Evolutionary conservation across 2,888 invertebrate genomes (phyloP).

Genomic region (Terebella lapidaria): DNA sequence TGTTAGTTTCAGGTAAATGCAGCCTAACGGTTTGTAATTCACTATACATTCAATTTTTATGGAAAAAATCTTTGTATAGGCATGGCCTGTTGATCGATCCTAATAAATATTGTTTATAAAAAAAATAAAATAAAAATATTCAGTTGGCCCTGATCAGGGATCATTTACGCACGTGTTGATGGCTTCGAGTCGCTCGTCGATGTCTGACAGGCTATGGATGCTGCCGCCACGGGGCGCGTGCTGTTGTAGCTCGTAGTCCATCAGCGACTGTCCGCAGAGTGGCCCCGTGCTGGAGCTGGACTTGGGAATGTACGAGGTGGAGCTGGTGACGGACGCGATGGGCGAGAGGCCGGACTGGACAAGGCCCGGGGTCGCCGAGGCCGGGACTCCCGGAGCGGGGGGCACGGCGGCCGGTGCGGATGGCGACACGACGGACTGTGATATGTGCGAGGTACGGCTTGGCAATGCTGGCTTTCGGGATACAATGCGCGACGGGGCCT

Average conservation of each 20-base stretch:
- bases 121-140: no score
- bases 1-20: no score
- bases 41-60: neutral
- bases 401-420: neutral
- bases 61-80: no score
- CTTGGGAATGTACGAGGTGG: slow-evolving; percentile 40
- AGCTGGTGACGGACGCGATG: slow-evolving; percentile 33
- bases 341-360: slow-evolving; percentile 29
- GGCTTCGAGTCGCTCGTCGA: slow-evolving; percentile 39
- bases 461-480: no score
- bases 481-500: no score
- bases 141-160: no score
- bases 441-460: no score
- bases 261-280: slow-evolving; percentile 20
- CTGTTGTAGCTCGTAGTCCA: slow-evolving; percentile 32
- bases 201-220: slow-evolving; percentile 31
- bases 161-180: slow-evolving; percentile 39
- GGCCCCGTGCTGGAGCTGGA: slow-evolving; percentile 37
- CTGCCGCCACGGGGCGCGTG: slow-evolving; percentile 10
- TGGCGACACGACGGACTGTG: neutral
- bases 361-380: neutral
- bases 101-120: no score
- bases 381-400: neutral
- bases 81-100: no score
- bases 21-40: neutral